Percentiles rank a stretch among this genome's conserved stretches.
Conservation (phyloP, 2,888 invertebrate genomes). For the Lottia gigantea region DNA sequence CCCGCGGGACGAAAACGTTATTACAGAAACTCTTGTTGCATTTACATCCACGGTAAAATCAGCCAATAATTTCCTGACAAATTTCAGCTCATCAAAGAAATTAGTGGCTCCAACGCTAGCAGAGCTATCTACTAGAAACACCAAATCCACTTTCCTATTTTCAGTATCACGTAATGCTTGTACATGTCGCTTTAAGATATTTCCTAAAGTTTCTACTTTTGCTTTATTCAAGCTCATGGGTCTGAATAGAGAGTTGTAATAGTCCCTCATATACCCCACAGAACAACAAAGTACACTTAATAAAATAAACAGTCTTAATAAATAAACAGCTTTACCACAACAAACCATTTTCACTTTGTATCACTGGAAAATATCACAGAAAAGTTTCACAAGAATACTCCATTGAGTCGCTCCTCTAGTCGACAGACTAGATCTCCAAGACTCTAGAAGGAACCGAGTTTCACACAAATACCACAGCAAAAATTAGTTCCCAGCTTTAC, state of each 20-base stretch:
- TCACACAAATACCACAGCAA: too few relatives aligned
- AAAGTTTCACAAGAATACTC: too few relatives aligned
- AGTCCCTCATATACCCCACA: constrained; percentile 19
- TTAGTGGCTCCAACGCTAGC: constrained; percentile 77
- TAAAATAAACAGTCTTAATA: constrained; percentile 5
- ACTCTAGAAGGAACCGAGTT: too few relatives aligned
- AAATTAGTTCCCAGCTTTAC: too few relatives aligned
- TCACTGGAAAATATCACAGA: too few relatives aligned
- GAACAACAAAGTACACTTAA: background rate
- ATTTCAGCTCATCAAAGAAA: constrained; percentile 77
- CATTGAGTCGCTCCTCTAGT: too few relatives aligned
- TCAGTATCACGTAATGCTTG: constrained; percentile 69
- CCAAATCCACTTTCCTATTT: constrained; percentile 71
- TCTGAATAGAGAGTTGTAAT: constrained; percentile 33
- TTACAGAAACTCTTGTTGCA: constrained; percentile 75
- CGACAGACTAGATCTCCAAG: too few relatives aligned
- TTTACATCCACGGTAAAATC: constrained; percentile 75
- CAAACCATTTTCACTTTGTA: background rate
- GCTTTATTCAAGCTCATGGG: constrained; percentile 40
- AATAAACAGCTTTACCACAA: background rate
- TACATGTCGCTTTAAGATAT: constrained; percentile 73
- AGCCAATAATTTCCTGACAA: constrained; percentile 76
- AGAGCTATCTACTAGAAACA: constrained; percentile 79
- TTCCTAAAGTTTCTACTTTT: constrained; percentile 73
- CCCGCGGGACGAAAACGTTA: constrained; percentile 76